phyloP scores from a whole-genome alignment of 23 tunicate species.

The Oikopleura vanhoeffeni region DNA sequence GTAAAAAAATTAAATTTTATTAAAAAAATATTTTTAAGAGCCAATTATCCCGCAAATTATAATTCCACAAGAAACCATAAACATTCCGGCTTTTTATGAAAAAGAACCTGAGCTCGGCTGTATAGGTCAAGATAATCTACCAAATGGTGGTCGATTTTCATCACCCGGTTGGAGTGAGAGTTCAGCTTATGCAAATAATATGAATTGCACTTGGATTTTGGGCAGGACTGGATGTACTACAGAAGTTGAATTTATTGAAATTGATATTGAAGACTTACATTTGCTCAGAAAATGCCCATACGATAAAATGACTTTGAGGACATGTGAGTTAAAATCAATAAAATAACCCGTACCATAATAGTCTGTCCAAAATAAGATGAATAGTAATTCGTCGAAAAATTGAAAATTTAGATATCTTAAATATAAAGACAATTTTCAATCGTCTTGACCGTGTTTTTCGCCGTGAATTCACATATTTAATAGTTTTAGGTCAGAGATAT shows the following conservation, averaged over 20 bases:
- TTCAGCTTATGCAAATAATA: not conserved
- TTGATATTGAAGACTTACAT: conserved; percentile 8
- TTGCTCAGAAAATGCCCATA: conserved; percentile 4
- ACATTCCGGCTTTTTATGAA: not conserved
- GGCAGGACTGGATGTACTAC: not conserved
- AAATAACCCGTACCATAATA: no score
- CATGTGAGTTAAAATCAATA: conserved; percentile 3
- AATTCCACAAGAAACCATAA: not conserved
- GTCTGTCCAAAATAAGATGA: no score
- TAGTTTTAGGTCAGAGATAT: no score
- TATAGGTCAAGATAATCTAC: not conserved
- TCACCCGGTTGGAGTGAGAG: conserved; percentile 3
- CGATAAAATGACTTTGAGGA: not conserved
- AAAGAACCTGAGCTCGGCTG: not conserved
- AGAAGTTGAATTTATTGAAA: not conserved
- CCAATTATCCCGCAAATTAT: not conserved
- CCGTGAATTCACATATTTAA: no score
- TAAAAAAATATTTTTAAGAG: no score
- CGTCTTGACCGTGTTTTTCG: no score
- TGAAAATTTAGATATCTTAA: no score
- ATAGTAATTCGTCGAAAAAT: no score
- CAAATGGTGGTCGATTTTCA: not conserved
- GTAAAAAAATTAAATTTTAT: no score
- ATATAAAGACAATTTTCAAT: no score
- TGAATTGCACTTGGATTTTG: conserved; percentile 3